Conservation (phyloP, 2,888 invertebrate genomes). For the Cataglyphis albicans region DNA sequence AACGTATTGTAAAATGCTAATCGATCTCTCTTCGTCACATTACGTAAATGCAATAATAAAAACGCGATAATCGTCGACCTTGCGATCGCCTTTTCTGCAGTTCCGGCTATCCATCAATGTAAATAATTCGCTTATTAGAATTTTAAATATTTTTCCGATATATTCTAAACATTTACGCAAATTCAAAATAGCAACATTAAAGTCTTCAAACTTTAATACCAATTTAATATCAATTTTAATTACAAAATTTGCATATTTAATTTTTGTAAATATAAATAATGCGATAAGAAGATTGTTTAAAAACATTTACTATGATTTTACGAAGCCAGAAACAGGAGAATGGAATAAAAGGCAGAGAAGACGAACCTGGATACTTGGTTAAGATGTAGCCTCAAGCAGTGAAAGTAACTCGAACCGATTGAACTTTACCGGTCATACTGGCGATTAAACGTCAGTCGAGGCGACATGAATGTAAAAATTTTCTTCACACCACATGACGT, state of each 20-base stretch:
- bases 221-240: not conserved
- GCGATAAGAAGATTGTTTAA: not conserved
- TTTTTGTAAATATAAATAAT: not conserved
- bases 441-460: slow-evolving; percentile 59
- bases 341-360: slow-evolving; percentile 23
- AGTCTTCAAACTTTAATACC: not conserved
- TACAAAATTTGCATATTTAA: not conserved
- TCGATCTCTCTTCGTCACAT: not conserved
- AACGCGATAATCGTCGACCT: slow-evolving; percentile 15
- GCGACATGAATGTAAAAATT: slow-evolving; percentile 64
- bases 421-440: slow-evolving; percentile 77
- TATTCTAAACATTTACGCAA: not conserved
- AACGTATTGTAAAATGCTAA: not conserved
- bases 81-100: not conserved
- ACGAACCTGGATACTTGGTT: slow-evolving; percentile 23
- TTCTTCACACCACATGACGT: slow-evolving; percentile 51
- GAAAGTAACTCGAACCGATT: slow-evolving; percentile 77
- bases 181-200: not conserved
- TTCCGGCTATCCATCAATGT: slow-evolving; percentile 9
- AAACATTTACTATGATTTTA: not conserved
- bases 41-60: slow-evolving; percentile 7
- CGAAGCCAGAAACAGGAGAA: slow-evolving; percentile 27
- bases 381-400: slow-evolving; percentile 78
- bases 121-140: not conserved
- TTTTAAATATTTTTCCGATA: not conserved